phyloP scores from a whole-genome alignment of 1,140 invertebrate species.

The Sycophila sp. region DNA sequence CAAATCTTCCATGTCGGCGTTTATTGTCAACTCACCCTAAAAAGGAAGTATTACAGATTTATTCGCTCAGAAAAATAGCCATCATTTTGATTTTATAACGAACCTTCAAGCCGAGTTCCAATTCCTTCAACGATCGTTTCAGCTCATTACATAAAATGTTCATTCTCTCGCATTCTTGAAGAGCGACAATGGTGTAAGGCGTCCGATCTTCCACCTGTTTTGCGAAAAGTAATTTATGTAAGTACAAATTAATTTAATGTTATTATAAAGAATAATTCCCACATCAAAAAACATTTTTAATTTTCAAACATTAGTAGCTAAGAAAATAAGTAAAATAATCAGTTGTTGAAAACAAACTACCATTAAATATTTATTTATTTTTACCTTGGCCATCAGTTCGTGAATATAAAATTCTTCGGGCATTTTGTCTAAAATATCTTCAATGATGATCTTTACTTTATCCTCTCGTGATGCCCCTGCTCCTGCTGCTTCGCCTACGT shows the following conservation, averaged over 20 bases:
- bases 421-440: constrained; percentile 90
- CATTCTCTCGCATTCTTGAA: constrained; percentile 97
- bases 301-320: too few species aligned
- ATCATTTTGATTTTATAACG: too few species aligned
- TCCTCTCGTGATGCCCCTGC: constrained; percentile 81
- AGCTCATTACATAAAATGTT: constrained; percentile 87
- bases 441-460: constrained; percentile 82
- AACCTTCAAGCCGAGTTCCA: constrained; percentile 89
- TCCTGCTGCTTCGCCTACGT: constrained; percentile 75
- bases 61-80: too few species aligned
- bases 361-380: too few species aligned
- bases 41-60: not conserved
- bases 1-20: constrained; percentile 89
- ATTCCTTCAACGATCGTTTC: constrained; percentile 81
- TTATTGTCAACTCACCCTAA: constrained; percentile 92
- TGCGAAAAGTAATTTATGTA: constrained; percentile 4
- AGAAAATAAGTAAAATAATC: too few species aligned
- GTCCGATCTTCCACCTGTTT: constrained; percentile 82
- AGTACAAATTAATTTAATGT: too few species aligned
- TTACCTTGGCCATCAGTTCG: constrained; percentile 83
- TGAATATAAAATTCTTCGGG: constrained; percentile 89
- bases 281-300: too few species aligned
- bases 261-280: too few species aligned
- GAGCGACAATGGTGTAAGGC: constrained; percentile 90
- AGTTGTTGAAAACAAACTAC: too few species aligned